A percentile compares a stretch with the other conserved stretches of the same genome.
Evolutionary conservation across 2,797 vertebrate species (phyloP).

Genomic region (Kryptopterus vitreolus): DNA sequence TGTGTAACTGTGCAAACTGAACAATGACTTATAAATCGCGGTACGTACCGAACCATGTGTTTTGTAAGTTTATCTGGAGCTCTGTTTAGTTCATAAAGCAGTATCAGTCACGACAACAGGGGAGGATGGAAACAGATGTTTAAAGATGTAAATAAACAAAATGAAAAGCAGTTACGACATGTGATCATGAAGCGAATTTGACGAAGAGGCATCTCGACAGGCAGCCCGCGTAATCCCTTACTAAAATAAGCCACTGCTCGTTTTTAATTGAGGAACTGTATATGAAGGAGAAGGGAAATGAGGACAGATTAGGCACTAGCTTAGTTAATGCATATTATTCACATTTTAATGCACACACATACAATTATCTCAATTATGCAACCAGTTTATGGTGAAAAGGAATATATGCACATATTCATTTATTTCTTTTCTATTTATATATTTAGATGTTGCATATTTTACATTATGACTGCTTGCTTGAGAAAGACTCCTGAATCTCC

Average conservation of each 20-base stretch:
- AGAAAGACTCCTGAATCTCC: neutral
- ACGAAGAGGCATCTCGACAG: conserved; percentile 46
- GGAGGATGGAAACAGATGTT: conserved; percentile 34
- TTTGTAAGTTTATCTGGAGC: no score
- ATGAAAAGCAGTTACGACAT: conserved; percentile 14
- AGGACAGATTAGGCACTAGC: conserved; percentile 49
- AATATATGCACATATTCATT: neutral
- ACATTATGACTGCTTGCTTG: neutral
- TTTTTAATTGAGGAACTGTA: conserved; percentile 54
- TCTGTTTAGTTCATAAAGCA: neutral
- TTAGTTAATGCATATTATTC: conserved; percentile 47
- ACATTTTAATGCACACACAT: conserved; percentile 10
- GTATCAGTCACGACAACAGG: neutral
- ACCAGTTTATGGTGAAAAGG: neutral
- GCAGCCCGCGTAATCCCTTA: conserved; percentile 45
- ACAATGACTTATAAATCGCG: no score
- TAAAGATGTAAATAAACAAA: conserved; percentile 30
- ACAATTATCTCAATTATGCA: neutral
- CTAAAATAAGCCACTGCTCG: conserved; percentile 58
- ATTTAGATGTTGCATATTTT: neutral
- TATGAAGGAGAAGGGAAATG: conserved; percentile 18
- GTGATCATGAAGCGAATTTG: conserved; percentile 44
- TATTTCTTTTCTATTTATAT: neutral
- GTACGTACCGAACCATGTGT: no score
- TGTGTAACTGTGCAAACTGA: no score